Base-by-base conservation (phyloP, 1,140 invertebrate species). In the Octopus sinensis region DNA sequence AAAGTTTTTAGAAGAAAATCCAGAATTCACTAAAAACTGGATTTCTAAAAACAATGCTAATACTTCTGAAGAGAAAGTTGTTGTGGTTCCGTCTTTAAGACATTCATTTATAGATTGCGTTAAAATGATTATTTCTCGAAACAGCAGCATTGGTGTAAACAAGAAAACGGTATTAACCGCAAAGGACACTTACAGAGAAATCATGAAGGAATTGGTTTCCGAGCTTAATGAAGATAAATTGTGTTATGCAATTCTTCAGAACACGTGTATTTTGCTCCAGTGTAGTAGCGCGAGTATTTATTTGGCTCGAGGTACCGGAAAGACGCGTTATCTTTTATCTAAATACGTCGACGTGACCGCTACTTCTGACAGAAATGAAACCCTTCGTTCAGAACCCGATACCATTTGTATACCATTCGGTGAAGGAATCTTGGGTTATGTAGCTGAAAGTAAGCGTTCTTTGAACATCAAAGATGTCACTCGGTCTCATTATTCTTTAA, bases 201-300 rank as follows among this genome's bases (percentile, higher is more conserved):
- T 98, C 92, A 96, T 97, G 88, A 96, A 97, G 92, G 96, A 98
- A 90, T 98, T 98, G 86, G 97, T 96, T 91, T 97, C 97, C 90
- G 97, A 98, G 90, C 91, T 98, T 86, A 97, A 98, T 87, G 95
- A 98, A 10, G 93, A 95, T 84, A 96, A 95, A 2, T 90, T 98
- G 84, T 98, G 96, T 89, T 96, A 98, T 92, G 98, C 98, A 91
- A 98, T 98, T 88, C 92, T 98, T 23, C 96, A 97, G 90, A 98
- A 98, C 89, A 96, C 98, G 23, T 96, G 95, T 86, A 96, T 96
- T 80, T 91, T 98, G 7, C 92, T 97, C 82, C 95, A 96, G 87
- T 96, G 96, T 1, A 97, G 98, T 91, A 92, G 96, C n/a, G 96
- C 96, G 51, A 98, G 96, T 5, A 90, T 98, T 85, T 98, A 98